Evolutionary conservation across 1,140 invertebrate genomes (phyloP), one percentile per base, ranked within the genome.

Genomic region (Liolophura sinensis): DNA sequence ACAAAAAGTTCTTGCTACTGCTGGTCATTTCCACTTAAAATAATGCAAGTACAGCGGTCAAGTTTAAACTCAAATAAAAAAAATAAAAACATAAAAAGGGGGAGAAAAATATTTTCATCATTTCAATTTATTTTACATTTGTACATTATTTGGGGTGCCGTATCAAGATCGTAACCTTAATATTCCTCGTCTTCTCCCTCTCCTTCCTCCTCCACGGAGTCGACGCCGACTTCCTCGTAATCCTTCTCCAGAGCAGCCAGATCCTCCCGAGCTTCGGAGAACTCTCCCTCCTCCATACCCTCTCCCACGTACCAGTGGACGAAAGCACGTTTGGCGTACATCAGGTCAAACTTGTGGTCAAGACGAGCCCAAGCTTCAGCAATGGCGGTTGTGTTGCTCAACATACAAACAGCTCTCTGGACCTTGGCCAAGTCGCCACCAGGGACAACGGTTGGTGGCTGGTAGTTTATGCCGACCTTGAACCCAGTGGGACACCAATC

Each of bases 401-500:
- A 40, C 31, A 40, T 40, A 9, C 31, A 40, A 3, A 40, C 31
- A 3, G 31, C 31, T 40, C 31, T 40, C 31, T 40, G 31, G 3
- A 40, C 31, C 31, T 40, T 40, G 31, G 31, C 31, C 31, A 40
- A 40, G 31, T 40, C 31, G 9, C 31, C 31, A 40, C 31, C 31
- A 47, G 92, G 91, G 62, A 94, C 91, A 27, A 91, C 91, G 68
- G 91, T 92, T 24, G 77, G 73, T 14, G 75, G 73, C 50, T 76
- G 76, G 65, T 77, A 75, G 65, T 77, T 77, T 18, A 77, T 72
- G 12, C 72, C 72, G 18, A 80, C 79, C 69, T 80, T 78, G 62
- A 78, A 80, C 4, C 92, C 92, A 74, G 93, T 94, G 54, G 92
- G 93, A 84, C 92, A 94, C 93, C 93, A 93, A 85, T 94, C 92